Evolutionary conservation across 2,888 invertebrate species (phyloP).

Genomic region (Margaritifera margaritifera): DNA sequence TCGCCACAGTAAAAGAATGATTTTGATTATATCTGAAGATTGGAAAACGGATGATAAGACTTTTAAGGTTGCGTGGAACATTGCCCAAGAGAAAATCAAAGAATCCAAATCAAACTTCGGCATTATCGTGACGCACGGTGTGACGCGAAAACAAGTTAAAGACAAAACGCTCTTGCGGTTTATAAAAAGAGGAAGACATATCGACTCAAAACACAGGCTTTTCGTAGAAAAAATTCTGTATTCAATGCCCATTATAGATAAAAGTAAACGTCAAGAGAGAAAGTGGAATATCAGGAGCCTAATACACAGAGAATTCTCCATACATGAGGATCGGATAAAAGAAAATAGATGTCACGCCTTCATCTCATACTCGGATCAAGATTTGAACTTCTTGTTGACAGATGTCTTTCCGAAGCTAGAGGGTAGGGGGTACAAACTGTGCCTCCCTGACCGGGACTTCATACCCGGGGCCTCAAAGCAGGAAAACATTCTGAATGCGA

Average conservation of each 20-base stretch:
- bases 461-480: conserved; percentile 28
- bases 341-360: conserved; percentile 17
- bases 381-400: conserved; percentile 21
- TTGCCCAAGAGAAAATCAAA: conserved; percentile 45
- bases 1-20: conserved; percentile 39
- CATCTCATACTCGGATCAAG: conserved; percentile 24
- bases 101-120: conserved; percentile 39
- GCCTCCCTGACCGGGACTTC: conserved; percentile 32
- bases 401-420: conserved; percentile 20
- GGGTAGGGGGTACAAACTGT: conserved; percentile 13
- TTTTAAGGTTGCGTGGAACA: conserved; percentile 41
- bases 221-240: conserved; percentile 41
- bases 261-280: conserved; percentile 19
- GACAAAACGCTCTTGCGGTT: conserved; percentile 39
- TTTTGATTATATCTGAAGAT: conserved; percentile 37
- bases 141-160: conserved; percentile 21
- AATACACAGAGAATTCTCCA: conserved; percentile 14
- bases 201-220: conserved; percentile 29
- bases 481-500: conserved; percentile 30
- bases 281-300: conserved; percentile 11
- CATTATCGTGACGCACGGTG: conserved; percentile 34
- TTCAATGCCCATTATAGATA: conserved; percentile 32
- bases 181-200: conserved; percentile 36
- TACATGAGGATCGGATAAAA: conserved; percentile 3
- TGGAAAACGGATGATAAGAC: conserved; percentile 26